These are phyloP conservation scores for Elephas maximus DNA, from an alignment of 2,113 vertebrate species.

Conservation along the genomic window DNA sequence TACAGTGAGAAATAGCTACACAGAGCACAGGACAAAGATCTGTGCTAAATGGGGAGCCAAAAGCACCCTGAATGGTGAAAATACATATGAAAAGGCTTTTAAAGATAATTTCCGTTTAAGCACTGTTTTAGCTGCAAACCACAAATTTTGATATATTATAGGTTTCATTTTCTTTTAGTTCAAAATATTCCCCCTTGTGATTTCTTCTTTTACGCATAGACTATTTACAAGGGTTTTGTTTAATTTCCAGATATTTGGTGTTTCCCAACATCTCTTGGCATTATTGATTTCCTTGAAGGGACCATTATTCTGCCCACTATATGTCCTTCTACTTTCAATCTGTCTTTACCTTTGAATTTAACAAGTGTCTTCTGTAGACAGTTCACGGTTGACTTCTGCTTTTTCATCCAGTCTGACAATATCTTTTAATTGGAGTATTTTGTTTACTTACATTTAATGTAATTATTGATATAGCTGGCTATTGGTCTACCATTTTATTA, in stretches of 20 bases:
- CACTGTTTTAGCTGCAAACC: background rate
- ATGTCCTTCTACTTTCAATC: background rate
- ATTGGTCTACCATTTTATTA: background rate
- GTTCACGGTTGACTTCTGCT: too few relatives aligned
- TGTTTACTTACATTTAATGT: too few relatives aligned
- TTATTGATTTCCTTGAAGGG: background rate
- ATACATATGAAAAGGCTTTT: background rate
- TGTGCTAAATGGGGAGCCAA: background rate
- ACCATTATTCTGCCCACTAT: background rate
- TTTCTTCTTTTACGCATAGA: background rate
- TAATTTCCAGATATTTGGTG: background rate
- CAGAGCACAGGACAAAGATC: background rate
- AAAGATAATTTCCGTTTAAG: background rate
- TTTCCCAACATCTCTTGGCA: background rate
- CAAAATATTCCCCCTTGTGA: slow-evolving; percentile 37
- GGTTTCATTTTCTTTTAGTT: background rate
- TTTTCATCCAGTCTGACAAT: too few relatives aligned
- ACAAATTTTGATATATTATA: background rate
- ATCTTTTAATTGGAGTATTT: too few relatives aligned
- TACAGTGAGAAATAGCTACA: accelerated
- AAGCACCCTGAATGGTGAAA: background rate
- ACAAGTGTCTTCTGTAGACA: too few relatives aligned
- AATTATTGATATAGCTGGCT: background rate
- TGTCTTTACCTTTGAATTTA: too few relatives aligned
- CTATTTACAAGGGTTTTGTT: background rate